Evolutionary conservation across 2,888 invertebrate genomes (phyloP).

Genomic region (Periphyllus acericola): DNA sequence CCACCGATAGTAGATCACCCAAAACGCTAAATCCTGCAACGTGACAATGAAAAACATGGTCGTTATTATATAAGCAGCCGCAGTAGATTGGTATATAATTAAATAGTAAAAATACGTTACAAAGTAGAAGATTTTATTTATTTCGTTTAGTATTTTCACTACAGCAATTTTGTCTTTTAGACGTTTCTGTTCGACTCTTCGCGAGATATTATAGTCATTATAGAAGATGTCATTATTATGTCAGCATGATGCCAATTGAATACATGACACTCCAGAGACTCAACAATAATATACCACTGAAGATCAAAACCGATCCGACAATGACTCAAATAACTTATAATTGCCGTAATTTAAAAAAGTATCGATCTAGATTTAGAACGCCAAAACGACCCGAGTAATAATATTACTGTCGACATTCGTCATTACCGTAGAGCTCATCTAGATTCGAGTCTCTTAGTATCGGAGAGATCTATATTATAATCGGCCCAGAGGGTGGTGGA

Average conservation of each 20-base stretch:
- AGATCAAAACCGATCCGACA: background rate
- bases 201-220: background rate
- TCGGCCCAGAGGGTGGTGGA: background rate
- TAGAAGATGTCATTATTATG: background rate
- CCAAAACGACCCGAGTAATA: background rate
- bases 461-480: background rate
- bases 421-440: background rate
- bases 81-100: background rate
- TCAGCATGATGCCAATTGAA: background rate
- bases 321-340: background rate
- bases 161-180: background rate
- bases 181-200: no score
- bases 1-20: slow-evolving; percentile 64
- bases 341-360: background rate
- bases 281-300: background rate
- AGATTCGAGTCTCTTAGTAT: background rate
- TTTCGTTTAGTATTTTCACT: background rate
- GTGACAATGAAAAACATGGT: no score
- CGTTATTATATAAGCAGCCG: no score
- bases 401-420: background rate
- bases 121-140: background rate
- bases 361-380: slow-evolving; percentile 26
- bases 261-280: background rate
- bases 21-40: slow-evolving; percentile 64
- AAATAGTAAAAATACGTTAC: background rate